A percentile compares a stretch with the other conserved stretches of the same genome.
Conservation (phyloP, 2,888 invertebrate species). For the Tinea semifulvella region DNA sequence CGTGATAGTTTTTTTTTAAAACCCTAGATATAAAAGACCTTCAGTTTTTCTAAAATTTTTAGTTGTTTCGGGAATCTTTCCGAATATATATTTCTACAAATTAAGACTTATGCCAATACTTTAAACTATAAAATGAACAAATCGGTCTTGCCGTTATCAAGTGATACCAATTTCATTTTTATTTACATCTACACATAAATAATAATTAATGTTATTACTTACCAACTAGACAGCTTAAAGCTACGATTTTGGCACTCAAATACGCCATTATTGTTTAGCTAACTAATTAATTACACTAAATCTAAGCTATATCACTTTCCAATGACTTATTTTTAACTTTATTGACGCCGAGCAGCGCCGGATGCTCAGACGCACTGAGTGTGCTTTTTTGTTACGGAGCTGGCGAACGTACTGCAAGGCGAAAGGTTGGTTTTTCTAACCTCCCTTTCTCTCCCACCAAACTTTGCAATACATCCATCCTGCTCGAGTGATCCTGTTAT, state of each 20-base stretch:
- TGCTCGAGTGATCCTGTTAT: constrained; percentile 10
- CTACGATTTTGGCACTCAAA: constrained; percentile 33
- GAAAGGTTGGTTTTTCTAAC: constrained; percentile 9
- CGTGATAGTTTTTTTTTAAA: too few species aligned
- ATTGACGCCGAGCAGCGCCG: constrained; percentile 18
- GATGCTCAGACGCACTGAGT: constrained; percentile 13
- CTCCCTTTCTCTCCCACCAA: constrained; percentile 3
- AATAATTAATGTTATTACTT: too few species aligned
- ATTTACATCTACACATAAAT: too few species aligned
- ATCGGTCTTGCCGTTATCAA: too few species aligned
- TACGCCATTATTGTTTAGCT: constrained; percentile 44
- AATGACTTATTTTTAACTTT: constrained; percentile 25
- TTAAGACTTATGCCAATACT: too few species aligned
- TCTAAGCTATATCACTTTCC: neutral
- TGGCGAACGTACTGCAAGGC: constrained; percentile 10
- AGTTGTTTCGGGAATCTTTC: too few species aligned
- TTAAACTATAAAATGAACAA: too few species aligned
- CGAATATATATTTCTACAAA: too few species aligned
- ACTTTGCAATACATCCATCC: neutral
- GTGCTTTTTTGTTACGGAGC: constrained; percentile 7
- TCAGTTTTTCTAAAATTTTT: too few species aligned
- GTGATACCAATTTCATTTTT: too few species aligned
- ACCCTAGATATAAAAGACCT: too few species aligned
- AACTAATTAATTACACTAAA: neutral
- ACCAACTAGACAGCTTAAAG: constrained; percentile 51